Evolutionary conservation across 2,888 invertebrate genomes (phyloP).

Genomic region (Acrocera orbiculus): DNA sequence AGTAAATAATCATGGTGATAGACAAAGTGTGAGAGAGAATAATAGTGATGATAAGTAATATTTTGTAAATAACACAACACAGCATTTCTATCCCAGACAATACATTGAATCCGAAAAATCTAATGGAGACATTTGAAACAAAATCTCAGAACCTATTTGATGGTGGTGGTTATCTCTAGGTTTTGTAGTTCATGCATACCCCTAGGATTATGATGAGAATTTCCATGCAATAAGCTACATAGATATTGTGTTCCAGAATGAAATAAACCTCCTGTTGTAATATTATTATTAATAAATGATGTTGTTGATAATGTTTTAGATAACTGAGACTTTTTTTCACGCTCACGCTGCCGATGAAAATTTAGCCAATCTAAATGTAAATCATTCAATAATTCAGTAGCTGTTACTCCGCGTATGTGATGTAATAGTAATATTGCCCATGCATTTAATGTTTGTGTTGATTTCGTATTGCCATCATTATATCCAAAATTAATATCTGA

Average conservation of each 20-base stretch:
- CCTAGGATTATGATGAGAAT: constrained; percentile 17
- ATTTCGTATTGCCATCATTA: constrained; percentile 58
- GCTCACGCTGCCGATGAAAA: constrained; percentile 19
- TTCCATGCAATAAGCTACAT: constrained; percentile 41
- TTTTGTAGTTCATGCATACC: no score
- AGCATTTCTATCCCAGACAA: no score
- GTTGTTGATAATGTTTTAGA: constrained; percentile 2
- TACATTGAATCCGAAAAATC: no score
- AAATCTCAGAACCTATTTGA: no score
- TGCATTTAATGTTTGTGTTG: constrained; percentile 58
- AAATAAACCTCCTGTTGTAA: constrained; percentile 33
- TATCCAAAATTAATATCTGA: constrained; percentile 64
- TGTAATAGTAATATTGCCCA: constrained; percentile 45
- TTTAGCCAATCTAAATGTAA: constrained; percentile 22
- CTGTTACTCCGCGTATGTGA: constrained; percentile 30
- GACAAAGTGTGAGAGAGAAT: no score
- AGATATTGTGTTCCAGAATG: constrained; percentile 42
- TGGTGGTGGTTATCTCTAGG: no score
- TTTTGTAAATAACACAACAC: no score
- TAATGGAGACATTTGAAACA: no score
- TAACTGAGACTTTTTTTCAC: constrained; percentile 4
- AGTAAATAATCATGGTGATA: no score
- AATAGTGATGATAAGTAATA: no score
- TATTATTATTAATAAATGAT: constrained; percentile 17
- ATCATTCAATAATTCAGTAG: constrained; percentile 15